phyloP scores from a whole-genome alignment of 2,113 vertebrate species.

The Camarhynchus parvulus region DNA sequence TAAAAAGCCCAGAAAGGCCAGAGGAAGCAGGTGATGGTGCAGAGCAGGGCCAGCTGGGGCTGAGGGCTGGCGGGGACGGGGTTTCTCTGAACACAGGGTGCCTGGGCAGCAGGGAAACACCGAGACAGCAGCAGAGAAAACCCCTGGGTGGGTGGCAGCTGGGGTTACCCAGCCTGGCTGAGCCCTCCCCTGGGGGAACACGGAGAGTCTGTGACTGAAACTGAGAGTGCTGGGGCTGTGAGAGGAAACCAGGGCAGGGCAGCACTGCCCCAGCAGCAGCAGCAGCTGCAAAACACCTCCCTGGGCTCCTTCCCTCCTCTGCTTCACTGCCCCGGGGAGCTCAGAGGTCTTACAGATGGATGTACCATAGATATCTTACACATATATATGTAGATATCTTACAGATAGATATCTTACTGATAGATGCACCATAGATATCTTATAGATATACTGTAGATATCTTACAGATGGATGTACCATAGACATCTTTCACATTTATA shows the following conservation, averaged over 20 bases:
- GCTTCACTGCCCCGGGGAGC: not conserved
- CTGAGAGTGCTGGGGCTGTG: not conserved
- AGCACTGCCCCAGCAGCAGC: not conserved
- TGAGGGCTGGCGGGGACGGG: constrained; percentile 46
- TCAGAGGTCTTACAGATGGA: too few relatives aligned
- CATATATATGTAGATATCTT: too few relatives aligned
- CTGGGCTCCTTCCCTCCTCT: not conserved
- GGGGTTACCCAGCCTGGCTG: not conserved
- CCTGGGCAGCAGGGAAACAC: constrained; percentile 66
- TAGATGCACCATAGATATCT: too few relatives aligned
- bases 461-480: too few relatives aligned
- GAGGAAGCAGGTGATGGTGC: constrained; percentile 85
- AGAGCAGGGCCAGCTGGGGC: constrained; percentile 84
- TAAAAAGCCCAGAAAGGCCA: constrained; percentile 3
- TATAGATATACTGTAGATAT: too few relatives aligned
- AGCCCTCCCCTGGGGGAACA: not conserved
- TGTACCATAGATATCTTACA: too few relatives aligned
- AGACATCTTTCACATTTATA: too few relatives aligned
- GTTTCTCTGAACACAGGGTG: constrained; percentile 80
- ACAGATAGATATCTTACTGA: too few relatives aligned
- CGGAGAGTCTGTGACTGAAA: constrained; percentile 41
- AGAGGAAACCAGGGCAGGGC: not conserved
- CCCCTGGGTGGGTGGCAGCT: not conserved
- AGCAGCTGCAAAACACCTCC: not conserved
- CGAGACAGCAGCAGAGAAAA: not conserved